Conservation (phyloP, 1,140 invertebrate species). For the Temnothorax nylanderi region DNA sequence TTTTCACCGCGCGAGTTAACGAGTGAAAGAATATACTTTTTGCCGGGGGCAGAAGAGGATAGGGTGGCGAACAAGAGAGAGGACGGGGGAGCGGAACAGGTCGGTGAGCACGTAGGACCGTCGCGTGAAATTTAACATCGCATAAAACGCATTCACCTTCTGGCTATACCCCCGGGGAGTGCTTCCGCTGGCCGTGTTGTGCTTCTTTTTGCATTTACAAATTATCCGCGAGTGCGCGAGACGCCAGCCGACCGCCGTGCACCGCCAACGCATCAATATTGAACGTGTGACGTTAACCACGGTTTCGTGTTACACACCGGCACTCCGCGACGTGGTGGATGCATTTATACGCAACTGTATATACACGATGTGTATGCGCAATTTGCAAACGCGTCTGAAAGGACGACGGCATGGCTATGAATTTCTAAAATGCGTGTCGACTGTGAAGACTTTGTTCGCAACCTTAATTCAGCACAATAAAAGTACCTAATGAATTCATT, state of each 20-base stretch:
- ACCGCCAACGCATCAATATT: conserved; percentile 45
- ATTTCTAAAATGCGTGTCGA: background rate
- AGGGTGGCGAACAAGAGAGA: background rate
- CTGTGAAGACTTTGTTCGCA: background rate
- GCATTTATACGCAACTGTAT: background rate
- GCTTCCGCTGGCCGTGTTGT: background rate
- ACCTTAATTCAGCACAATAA: background rate
- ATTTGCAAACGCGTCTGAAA: conserved; percentile 1
- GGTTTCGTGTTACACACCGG: conserved; percentile 11
- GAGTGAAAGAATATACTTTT: background rate
- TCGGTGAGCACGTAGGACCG: background rate
- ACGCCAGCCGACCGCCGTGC: background rate
- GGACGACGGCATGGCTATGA: background rate
- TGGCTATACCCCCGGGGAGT: background rate
- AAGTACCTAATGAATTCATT: background rate
- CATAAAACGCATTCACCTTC: conserved; percentile 39
- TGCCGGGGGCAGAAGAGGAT: background rate
- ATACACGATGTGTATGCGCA: background rate
- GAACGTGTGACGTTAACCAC: conserved; percentile 37
- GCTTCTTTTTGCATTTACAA: conserved; percentile 44
- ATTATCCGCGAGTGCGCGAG: conserved; percentile 30
- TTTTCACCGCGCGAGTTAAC: background rate
- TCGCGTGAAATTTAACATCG: conserved; percentile 31
- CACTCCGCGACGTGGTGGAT: background rate
- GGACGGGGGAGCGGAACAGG: background rate